Evolutionary conservation across 2,113 vertebrate species (phyloP), one percentile per base, ranked within the genome.

Genomic region (Cnemophilus loriae): DNA sequence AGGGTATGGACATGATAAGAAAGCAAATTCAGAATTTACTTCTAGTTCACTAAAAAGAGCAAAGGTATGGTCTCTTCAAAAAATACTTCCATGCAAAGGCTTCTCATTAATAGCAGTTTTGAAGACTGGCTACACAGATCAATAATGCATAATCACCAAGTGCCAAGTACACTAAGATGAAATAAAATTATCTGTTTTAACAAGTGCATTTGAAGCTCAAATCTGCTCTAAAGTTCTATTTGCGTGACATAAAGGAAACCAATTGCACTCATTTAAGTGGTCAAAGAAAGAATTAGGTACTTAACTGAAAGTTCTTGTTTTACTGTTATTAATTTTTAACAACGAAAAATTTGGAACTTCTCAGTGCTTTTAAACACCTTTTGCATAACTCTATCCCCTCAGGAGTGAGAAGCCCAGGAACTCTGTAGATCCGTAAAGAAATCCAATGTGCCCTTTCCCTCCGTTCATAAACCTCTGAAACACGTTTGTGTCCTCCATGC

Each of bases 11-110:
- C 79, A 85, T 33, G 57, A 37, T 76, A 93, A 87, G 91, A 94
- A 95, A 91, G 39, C 75, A 93, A 96, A 94, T 42, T 55, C 68
- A 93, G 50, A 83, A 87, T 37, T 87, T 91, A 65, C 23, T 83
- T 91, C 47, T 50, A 69, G 32, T 83, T 67, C 17, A 24, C 35
- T 41, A 67, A 61, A 77, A 80, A 67, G 22, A 80, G 32, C 4
- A 83, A 86, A 90, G 24, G 13, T 35, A 20, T 11, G 8, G 6
- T 70, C 22, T 75, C 12, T 84, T 82, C 10, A 93, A 69, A 84
- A 56, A 68, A 60, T 20, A 14, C 14, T 46, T 89, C 26, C 18
- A 19, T 33, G 53, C 0, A 0, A 67, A 87, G 12, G 37, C n/a
- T 68, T 39, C 22, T 63, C 13, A 71, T 53, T 85, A 85, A 69